A percentile compares a stretch with the other conserved stretches of the same genome.
Conservation (phyloP, 2,113 vertebrate genomes). For the Marmota flaviventris region DNA sequence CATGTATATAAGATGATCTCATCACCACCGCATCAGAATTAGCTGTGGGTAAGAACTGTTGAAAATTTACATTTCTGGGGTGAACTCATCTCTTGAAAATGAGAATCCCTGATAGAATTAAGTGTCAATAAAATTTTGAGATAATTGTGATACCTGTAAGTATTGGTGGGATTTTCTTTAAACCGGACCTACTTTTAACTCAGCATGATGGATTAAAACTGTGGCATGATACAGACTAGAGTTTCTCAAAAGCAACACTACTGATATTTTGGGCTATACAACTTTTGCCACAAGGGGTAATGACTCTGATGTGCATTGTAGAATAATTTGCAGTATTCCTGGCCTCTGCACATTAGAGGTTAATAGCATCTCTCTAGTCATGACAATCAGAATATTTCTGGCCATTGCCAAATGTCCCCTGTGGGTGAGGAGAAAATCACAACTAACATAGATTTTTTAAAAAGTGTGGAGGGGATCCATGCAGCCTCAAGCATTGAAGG, state of each 20-base stretch:
- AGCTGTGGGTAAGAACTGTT: background rate
- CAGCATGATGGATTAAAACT: background rate
- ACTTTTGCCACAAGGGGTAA: background rate
- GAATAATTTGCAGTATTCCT: background rate
- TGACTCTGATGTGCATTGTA: background rate
- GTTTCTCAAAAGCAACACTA: background rate
- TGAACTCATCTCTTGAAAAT: background rate
- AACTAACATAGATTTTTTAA: background rate
- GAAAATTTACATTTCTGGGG: background rate
- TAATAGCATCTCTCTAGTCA: background rate
- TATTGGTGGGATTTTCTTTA: background rate
- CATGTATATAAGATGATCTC: background rate
- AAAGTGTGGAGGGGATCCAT: background rate
- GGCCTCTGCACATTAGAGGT: background rate
- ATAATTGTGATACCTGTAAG: background rate
- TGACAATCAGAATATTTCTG: background rate
- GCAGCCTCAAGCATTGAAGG: background rate
- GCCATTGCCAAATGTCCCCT: background rate
- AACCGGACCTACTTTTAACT: background rate
- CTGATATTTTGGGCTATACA: background rate
- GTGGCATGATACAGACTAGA: background rate
- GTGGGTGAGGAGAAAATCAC: background rate
- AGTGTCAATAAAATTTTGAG: background rate
- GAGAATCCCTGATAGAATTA: background rate
- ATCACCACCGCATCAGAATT: background rate